Evolutionary conservation across 2,888 invertebrate species (phyloP).

Genomic region (Trissolcus japonicus): DNA sequence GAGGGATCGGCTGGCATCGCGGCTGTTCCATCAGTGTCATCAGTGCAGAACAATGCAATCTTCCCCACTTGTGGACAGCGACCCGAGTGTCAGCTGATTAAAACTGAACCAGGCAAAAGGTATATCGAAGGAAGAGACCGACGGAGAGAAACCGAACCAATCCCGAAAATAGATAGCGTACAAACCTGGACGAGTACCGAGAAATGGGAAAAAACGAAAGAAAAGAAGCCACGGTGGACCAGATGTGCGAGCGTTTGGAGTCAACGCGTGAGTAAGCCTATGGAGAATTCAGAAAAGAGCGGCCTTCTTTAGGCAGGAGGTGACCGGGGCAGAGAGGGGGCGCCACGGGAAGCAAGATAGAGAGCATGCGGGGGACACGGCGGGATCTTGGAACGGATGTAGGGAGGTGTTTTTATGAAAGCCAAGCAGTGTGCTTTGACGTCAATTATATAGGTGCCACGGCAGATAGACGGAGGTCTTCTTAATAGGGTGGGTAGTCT

Average conservation of each 20-base stretch:
- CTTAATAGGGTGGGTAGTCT: constrained; percentile 74
- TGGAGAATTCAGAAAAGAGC: constrained; percentile 68
- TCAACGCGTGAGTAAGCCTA: constrained; percentile 70
- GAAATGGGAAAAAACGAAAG: constrained; percentile 2
- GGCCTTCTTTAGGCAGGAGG: constrained; percentile 48
- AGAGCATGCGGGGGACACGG: constrained; percentile 31
- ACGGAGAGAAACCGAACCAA: neutral
- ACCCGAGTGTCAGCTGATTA: too few relatives aligned
- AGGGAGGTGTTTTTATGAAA: constrained; percentile 76
- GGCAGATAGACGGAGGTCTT: constrained; percentile 69
- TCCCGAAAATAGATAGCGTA: neutral
- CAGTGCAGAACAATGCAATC: constrained; percentile 58
- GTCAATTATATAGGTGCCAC: constrained; percentile 75
- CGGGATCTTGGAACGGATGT: constrained; percentile 73
- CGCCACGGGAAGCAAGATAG: constrained; percentile 43
- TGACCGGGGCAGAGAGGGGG: constrained; percentile 43
- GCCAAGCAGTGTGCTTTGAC: constrained; percentile 74
- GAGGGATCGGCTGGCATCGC: constrained; percentile 36
- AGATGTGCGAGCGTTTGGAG: constrained; percentile 65
- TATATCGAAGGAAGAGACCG: neutral
- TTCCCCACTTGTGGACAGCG: neutral
- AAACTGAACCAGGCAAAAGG: too few relatives aligned
- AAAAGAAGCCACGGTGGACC: constrained; percentile 43
- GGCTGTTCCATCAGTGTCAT: constrained; percentile 34
- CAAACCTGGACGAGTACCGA: constrained; percentile 1